Conservation (phyloP, 2,113 vertebrate species). For the Oryzias woworae region DNA sequence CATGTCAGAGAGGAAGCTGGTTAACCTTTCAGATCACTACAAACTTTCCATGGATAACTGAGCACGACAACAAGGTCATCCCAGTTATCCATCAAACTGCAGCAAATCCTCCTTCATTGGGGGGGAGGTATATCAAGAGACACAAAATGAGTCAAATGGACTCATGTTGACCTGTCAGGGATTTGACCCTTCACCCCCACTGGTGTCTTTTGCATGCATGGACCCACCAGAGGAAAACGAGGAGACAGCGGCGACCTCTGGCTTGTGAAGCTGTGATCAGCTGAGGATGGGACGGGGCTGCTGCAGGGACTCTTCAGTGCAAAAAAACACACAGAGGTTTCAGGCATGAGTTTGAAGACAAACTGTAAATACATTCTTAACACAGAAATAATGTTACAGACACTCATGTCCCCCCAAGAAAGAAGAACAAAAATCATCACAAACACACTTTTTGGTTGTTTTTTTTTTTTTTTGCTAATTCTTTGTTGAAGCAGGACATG, state of each 20-base stretch:
- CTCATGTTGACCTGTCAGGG: too few species aligned
- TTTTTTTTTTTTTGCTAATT: too few species aligned
- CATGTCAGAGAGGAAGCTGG: background rate
- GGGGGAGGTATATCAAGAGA: background rate
- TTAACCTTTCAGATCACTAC: background rate
- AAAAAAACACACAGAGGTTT: background rate
- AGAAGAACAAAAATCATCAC: too few species aligned
- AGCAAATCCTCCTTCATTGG: background rate
- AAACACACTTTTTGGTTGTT: too few species aligned
- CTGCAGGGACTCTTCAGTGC: conserved; percentile 79
- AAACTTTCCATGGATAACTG: background rate
- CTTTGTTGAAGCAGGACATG: too few species aligned
- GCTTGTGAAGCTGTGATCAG: conserved; percentile 79
- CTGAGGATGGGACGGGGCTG: conserved; percentile 83
- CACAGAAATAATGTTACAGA: too few species aligned
- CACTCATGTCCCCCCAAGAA: too few species aligned
- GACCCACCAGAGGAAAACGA: conserved; percentile 83
- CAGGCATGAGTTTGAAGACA: too few species aligned
- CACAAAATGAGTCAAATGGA: background rate
- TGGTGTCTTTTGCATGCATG: background rate
- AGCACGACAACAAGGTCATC: background rate
- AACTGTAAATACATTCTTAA: too few species aligned
- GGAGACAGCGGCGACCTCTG: conserved; percentile 75
- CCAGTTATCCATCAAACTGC: background rate
- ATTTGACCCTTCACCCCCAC: too few species aligned